phyloP scores from a whole-genome alignment of 2,113 vertebrate genomes.

The Xiphophorus maculatus region DNA sequence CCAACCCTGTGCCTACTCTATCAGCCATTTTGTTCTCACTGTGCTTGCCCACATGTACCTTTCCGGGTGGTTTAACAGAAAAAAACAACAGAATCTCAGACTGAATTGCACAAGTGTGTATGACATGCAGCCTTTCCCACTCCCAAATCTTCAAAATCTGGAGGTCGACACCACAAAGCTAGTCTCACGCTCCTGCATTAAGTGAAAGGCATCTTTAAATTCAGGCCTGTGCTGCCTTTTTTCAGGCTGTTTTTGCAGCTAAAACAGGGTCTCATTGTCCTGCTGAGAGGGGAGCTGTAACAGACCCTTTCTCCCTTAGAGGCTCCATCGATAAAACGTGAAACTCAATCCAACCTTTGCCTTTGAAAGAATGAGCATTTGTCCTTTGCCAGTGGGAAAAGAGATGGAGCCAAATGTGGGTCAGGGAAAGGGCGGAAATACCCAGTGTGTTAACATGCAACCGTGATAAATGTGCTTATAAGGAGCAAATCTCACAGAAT shows the following conservation, averaged over 20 bases:
- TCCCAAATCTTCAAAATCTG: constrained; percentile 19
- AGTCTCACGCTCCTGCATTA: constrained; percentile 52
- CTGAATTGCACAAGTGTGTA: constrained; percentile 16
- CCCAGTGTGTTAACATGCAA: constrained; percentile 21
- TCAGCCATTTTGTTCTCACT: background rate
- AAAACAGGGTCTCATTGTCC: constrained; percentile 76
- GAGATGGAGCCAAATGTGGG: constrained; percentile 57
- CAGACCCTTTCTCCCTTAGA: constrained; percentile 56
- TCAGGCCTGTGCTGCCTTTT: constrained; percentile 30
- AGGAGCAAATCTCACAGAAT: constrained; percentile 13
- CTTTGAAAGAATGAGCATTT: constrained; percentile 62
- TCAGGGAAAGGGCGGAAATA: constrained; percentile 47
- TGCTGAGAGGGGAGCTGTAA: constrained; percentile 65
- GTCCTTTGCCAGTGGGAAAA: constrained; percentile 68
- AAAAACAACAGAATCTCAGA: constrained; percentile 5
- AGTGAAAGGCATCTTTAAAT: constrained; percentile 60
- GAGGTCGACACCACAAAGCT: constrained; percentile 29
- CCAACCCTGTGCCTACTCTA: background rate
- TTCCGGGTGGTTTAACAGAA: background rate
- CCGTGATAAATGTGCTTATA: constrained; percentile 28
- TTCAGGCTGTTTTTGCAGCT: constrained; percentile 31
- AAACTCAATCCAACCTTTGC: constrained; percentile 71
- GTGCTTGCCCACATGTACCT: constrained; percentile 7
- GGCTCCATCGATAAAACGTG: constrained; percentile 61
- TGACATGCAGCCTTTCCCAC: constrained; percentile 18